Percentiles rank a stretch among this genome's conserved stretches.
These are phyloP conservation scores for Acrocyrtus sp. DNA, from an alignment of 2,888 invertebrate species.

Conservation along the genomic window DNA sequence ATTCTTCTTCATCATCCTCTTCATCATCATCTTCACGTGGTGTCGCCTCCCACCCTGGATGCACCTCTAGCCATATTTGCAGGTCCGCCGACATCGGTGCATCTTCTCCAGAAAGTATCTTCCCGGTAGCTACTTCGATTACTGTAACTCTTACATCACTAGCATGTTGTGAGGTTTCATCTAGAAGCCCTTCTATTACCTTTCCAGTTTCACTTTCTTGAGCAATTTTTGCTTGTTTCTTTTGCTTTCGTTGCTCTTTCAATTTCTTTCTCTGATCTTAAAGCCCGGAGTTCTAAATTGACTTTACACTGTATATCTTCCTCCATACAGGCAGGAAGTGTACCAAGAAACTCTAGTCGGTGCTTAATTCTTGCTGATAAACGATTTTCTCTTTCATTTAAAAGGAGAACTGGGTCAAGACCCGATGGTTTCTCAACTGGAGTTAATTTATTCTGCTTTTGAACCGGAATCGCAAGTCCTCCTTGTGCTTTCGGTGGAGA, in stretches of 20 bases:
- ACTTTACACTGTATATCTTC: constrained; percentile 70
- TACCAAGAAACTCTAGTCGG: constrained; percentile 70
- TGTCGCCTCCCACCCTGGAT: constrained; percentile 70
- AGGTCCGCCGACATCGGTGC: constrained; percentile 68
- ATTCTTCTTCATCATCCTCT: constrained; percentile 62
- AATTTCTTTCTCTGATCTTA: constrained; percentile 69
- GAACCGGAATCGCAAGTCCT: constrained; percentile 45
- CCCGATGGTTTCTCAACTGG: constrained; percentile 71
- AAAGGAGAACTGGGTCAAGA: constrained; percentile 71
- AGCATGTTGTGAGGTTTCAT: constrained; percentile 58
- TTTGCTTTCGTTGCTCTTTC: constrained; percentile 64
- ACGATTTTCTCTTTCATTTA: constrained; percentile 72
- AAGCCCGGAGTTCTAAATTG: constrained; percentile 71
- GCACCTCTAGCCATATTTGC: constrained; percentile 68
- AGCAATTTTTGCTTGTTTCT: constrained; percentile 39
- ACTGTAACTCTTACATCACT: constrained; percentile 60
- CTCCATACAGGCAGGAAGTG: constrained; percentile 69
- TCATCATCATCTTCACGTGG: constrained; percentile 66
- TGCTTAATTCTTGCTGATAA: constrained; percentile 69
- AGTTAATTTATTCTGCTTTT: constrained; percentile 68
- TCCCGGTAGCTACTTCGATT: constrained; percentile 63
- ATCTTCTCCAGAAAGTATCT: constrained; percentile 67
- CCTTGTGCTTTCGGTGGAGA: constrained; percentile 38
- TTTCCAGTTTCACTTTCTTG: background rate
- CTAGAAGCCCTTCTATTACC: constrained; percentile 52